These are phyloP conservation scores for Liodrosophila aerea DNA, from an alignment of 2,888 invertebrate genomes.

Conservation along the genomic window DNA sequence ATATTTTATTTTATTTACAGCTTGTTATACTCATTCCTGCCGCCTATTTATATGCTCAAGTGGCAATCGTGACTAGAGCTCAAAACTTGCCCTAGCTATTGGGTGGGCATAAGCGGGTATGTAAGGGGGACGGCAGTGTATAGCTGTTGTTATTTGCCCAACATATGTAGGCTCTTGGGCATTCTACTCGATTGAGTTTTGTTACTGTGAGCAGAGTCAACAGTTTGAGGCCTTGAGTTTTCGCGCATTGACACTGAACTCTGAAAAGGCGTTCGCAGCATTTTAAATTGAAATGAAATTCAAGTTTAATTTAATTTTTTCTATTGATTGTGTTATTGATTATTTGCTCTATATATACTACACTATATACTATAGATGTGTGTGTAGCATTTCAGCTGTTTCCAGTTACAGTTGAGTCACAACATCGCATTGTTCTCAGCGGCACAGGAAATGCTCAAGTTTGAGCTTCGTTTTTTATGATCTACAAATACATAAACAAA, in stretches of 20 bases:
- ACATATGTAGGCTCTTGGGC: conserved; percentile 54
- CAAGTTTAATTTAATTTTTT: conserved; percentile 52
- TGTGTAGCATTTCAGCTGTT: conserved; percentile 2
- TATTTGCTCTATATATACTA: conserved; percentile 45
- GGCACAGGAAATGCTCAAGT: conserved; percentile 58
- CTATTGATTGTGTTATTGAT: conserved; percentile 50
- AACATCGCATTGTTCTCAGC: not conserved
- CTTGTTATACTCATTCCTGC: no score
- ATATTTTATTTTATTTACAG: no score
- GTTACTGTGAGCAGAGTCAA: conserved; percentile 20
- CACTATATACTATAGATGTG: not conserved
- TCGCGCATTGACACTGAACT: conserved; percentile 70
- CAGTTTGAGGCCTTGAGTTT: conserved; percentile 64
- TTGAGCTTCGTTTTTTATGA: conserved; percentile 51
- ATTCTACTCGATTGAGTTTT: conserved; percentile 37
- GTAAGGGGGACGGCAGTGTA: not conserved
- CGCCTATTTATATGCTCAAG: no score
- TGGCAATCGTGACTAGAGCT: conserved; percentile 38
- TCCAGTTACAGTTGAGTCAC: not conserved
- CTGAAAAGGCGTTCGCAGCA: conserved; percentile 20
- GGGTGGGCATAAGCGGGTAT: conserved; percentile 1
- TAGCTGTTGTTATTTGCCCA: conserved; percentile 51
- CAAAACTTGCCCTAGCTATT: not conserved
- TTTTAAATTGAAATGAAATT: conserved; percentile 56
- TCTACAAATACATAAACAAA: conserved; percentile 47